Percentiles rank a stretch among this genome's conserved stretches.
Conservation (phyloP, 2,113 vertebrate species). For the Elachura formosa region DNA sequence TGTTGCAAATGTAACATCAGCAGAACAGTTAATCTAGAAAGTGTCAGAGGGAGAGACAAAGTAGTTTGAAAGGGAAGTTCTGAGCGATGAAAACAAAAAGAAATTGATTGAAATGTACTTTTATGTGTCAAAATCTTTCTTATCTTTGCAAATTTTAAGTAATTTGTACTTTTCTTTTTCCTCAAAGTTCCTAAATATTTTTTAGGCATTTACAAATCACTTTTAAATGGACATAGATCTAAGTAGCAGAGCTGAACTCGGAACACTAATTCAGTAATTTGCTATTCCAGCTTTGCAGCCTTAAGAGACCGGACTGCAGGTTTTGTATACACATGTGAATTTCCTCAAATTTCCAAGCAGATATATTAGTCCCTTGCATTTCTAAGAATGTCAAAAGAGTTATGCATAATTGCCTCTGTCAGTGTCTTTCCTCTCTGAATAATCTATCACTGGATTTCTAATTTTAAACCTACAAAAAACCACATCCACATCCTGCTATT, state of each 20-base stretch:
- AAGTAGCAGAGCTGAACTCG: background rate
- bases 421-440: background rate
- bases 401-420: background rate
- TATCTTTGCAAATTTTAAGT: background rate
- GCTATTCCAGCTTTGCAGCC: background rate
- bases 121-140: background rate
- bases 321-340: background rate
- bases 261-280: slow-evolving; percentile 17
- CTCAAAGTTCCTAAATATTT: background rate
- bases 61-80: background rate
- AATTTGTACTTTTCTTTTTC: background rate
- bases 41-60: background rate
- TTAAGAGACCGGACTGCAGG: background rate
- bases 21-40: background rate
- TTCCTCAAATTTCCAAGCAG: background rate
- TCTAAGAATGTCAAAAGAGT: background rate
- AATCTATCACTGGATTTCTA: background rate
- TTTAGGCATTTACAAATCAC: background rate
- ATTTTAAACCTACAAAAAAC: background rate
- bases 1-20: background rate
- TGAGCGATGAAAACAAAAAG: background rate
- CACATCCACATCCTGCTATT: background rate
- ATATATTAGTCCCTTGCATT: background rate
- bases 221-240: slow-evolving; percentile 19
- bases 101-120: slow-evolving; percentile 22